A percentile compares a stretch with the other conserved stretches of the same genome.
Evolutionary conservation across 2,797 vertebrate genomes (phyloP).

Genomic region (Malurus leucopterus): DNA sequence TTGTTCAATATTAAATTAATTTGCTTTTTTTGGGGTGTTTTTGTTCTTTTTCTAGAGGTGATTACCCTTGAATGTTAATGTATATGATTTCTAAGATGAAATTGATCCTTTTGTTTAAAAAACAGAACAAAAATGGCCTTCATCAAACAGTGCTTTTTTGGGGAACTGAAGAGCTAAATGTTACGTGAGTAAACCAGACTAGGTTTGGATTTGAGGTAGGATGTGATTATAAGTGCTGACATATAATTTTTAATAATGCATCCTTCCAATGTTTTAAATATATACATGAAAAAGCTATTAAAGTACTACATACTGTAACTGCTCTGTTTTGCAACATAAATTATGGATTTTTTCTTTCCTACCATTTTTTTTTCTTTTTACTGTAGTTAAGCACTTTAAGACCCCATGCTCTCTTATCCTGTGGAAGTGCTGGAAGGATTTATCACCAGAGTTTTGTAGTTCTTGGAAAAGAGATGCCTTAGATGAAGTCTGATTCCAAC

Average conservation of each 20-base stretch:
- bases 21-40: conserved; percentile 20
- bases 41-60: conserved; percentile 44
- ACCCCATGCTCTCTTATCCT: background rate
- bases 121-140: conserved; percentile 33
- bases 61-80: conserved; percentile 44
- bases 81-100: conserved; percentile 26
- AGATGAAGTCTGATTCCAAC: background rate
- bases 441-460: background rate
- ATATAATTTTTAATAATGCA: background rate
- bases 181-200: background rate
- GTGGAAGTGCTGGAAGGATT: conserved; percentile 14
- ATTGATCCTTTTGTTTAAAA: conserved; percentile 20
- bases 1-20: conserved; percentile 72
- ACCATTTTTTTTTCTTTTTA: background rate
- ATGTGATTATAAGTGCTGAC: background rate
- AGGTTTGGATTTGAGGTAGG: conserved; percentile 16
- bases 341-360: background rate
- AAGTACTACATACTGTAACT: background rate
- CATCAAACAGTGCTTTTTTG: conserved; percentile 6
- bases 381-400: conserved; percentile 48
- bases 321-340: conserved; percentile 33
- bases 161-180: background rate
- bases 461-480: conserved; percentile 1
- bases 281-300: background rate
- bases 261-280: conserved; percentile 35